These are phyloP conservation scores for Craterocephalus amniculus DNA, from an alignment of 2,797 vertebrate species.

Conservation along the genomic window DNA sequence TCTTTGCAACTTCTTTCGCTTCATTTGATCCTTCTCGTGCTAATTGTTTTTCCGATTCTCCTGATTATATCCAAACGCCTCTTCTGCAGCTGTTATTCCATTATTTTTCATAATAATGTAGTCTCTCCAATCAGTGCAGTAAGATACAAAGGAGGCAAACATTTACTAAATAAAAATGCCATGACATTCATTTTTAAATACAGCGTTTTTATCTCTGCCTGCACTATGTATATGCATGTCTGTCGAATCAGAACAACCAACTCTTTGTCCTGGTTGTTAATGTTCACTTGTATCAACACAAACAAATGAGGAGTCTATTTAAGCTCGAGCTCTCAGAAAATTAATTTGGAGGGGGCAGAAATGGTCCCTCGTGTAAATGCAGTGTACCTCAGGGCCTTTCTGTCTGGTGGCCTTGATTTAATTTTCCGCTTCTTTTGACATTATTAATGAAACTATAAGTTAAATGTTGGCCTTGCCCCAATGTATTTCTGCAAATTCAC, in stretches of 20 bases:
- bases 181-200: background rate
- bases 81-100: conserved; percentile 3
- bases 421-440: background rate
- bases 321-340: background rate
- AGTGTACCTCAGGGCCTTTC: too few species aligned
- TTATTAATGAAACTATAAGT: too few species aligned
- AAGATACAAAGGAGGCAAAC: background rate
- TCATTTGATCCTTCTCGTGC: conserved; percentile 25
- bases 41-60: conserved; percentile 15
- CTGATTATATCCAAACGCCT: conserved; percentile 6
- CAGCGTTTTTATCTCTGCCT: background rate
- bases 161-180: background rate
- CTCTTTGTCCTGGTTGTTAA: background rate
- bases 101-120: conserved; percentile 7
- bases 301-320: background rate
- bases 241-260: background rate
- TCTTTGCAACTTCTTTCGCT: conserved; percentile 29
- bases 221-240: background rate
- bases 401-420: background rate
- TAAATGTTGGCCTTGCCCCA: background rate
- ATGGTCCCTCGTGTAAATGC: background rate
- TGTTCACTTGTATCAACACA: background rate
- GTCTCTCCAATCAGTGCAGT: background rate
- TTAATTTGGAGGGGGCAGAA: background rate
- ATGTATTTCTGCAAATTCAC: background rate